Base-by-base conservation (phyloP, 2,797 vertebrate species). In the Halcyon chelicuti region DNA sequence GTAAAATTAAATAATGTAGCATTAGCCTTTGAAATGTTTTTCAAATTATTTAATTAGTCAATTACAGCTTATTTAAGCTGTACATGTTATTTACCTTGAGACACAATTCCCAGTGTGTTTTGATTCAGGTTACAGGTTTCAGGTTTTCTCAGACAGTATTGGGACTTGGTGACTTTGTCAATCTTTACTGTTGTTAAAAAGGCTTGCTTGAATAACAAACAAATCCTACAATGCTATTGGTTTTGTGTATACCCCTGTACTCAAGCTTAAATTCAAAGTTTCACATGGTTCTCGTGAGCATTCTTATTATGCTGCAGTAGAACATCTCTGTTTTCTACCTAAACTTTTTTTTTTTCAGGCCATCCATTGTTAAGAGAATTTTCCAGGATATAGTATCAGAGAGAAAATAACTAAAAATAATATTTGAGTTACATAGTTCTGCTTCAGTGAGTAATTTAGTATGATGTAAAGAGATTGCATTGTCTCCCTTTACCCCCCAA, bases 11-110 rank as follows among this genome's bases (percentile, higher is more conserved):
- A 94, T 94, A 95, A 93, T 3, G 4, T 47, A 81, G n/a, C 39
- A 54, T 39, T 84, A 86, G 88, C n/a, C 76, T 93, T 91, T 94
- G 65, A 78, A 93, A 95, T 94, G 86, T 94, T 96, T 96, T 94
- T 46, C 37, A 86, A 86, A 93, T 94, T 90, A 90, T 93, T 96
- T 94, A 95, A 95, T 94, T 93, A 88, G 51, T 19, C 70, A 86
- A 75, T 95, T 94, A 75, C 23, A 72, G 23, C 28, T 95, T 95
- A 86, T 75, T 97, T 93, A 93, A 95, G 19, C 46, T 29, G 40
- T 86, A n/a, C 54, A 54, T 0, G 3, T 95, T 93, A 97, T 93
- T 95, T 96, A 93, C 93, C 54, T 92, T 90, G 76, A 88, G 42
- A 91, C 78, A 81, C 20, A 88, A 81, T 81, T 88, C 79, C 88